phyloP scores from a whole-genome alignment of 2,113 vertebrate species.

The Aegypius monachus region DNA sequence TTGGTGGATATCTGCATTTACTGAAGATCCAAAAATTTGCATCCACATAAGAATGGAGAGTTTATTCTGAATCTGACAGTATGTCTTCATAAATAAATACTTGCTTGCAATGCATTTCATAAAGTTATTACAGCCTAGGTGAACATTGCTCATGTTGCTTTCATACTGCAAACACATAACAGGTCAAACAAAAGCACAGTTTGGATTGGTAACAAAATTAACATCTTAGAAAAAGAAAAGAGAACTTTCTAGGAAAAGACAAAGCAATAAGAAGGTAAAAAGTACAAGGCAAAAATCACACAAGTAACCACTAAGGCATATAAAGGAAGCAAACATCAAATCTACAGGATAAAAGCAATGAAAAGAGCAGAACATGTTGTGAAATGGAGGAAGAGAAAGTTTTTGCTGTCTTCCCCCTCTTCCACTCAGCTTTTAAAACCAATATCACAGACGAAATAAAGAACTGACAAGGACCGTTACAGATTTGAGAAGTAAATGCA shows the following conservation, averaged over 20 bases:
- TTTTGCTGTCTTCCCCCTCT: background rate
- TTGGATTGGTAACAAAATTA: background rate
- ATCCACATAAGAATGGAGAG: background rate
- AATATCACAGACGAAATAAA: background rate
- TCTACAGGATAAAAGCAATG: background rate
- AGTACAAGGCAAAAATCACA: background rate
- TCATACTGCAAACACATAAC: background rate
- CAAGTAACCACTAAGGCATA: background rate
- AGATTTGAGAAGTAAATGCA: background rate
- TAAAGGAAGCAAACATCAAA: background rate
- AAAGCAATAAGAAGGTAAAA: background rate
- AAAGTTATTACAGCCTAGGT: background rate
- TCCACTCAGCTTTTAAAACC: background rate
- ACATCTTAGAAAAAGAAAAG: background rate
- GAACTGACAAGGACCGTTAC: background rate
- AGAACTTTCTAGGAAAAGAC: background rate
- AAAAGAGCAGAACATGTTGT: background rate
- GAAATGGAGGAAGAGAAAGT: background rate
- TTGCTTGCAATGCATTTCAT: background rate
- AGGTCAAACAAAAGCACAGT: background rate
- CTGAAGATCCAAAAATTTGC: background rate
- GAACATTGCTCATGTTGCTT: background rate
- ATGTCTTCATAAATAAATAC: background rate
- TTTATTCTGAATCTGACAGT: background rate
- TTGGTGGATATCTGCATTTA: background rate